Conservation (phyloP, 2,888 invertebrate species). For the Mesorhabditis belari region DNA sequence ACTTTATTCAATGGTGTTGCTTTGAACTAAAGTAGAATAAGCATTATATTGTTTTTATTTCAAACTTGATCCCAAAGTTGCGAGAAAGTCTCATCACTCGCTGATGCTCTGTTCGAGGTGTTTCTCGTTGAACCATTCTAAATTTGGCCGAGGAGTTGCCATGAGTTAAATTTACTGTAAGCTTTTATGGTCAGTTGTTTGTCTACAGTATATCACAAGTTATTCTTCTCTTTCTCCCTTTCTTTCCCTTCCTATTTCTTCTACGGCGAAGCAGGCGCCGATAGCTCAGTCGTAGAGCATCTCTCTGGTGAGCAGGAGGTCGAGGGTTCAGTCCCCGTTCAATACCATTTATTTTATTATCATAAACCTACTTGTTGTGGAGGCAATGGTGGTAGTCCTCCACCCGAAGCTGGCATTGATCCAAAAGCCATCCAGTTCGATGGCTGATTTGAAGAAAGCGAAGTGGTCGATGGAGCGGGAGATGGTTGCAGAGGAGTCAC, state of each 20-base stretch:
- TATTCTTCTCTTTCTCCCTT: no score
- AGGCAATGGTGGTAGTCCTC: background rate
- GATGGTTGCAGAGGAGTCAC: background rate
- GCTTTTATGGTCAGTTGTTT: no score
- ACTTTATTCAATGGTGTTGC: background rate
- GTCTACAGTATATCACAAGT: no score
- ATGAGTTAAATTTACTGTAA: no score
- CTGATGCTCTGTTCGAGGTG: background rate
- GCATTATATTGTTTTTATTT: no score
- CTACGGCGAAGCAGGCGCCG: no score
- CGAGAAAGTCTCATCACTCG: slow-evolving; percentile 4
- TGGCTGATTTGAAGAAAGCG: background rate
- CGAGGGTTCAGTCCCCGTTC: background rate
- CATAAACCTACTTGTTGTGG: background rate
- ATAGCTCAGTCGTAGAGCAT: no score
- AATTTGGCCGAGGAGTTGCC: background rate
- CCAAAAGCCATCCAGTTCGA: background rate
- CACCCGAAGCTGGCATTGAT: background rate
- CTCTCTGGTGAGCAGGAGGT: no score
- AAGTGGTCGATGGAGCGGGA: background rate
- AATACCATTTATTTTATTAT: background rate
- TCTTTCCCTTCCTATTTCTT: no score
- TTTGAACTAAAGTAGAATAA: background rate
- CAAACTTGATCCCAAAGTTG: slow-evolving; percentile 11
- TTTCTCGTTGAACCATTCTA: slow-evolving; percentile 3